Base-by-base conservation (phyloP, 2,113 vertebrate species). In the Spheniscus mendiculus region DNA sequence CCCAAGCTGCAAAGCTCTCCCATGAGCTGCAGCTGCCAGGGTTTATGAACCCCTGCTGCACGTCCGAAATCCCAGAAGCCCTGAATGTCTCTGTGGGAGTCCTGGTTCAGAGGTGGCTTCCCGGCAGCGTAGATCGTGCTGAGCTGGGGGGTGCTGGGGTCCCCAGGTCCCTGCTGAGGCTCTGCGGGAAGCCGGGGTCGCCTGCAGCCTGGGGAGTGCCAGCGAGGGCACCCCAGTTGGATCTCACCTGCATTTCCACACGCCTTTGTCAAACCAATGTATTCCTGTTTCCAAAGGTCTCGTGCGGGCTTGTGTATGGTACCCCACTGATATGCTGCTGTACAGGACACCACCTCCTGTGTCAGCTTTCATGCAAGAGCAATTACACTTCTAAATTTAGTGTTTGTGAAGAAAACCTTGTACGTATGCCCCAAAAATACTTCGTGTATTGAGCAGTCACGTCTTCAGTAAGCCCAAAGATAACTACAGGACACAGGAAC, bases 261-360 rank as follows among this genome's bases (percentile, higher is more conserved):
- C 0, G 0, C 11, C 14, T 45, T 40, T 12, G 1, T 30, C 32
- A 56, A 76, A 50, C 10, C 27, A 19, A 7, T 3, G 3, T 8
- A 17, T 11, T 26, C 25, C 15, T 25, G 7, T 59, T 63, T 29
- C 12, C 26, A 42, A 23, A 56, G 34, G 15, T 42, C 20, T 77
- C 1, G 0, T 58, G 49, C 44, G 55, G 27, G n/a, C 21, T 58
- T 5, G 2, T 3, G 0, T 27, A 12, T 2, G 40, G 40, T 16
- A 10, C 14, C 36, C 14, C 3, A 2, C 23, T 15, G 10, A 34
- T 4, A 11, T 0, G 9, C 27, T 34, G 6, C 32, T 17, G 2
- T 6, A 4, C 25, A 38, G 49, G 21, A 30, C 21, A 32, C 27
- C 38, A 11, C 36, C 26, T 70, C 50, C 71, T 18, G 8, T 10